Evolutionary conservation across 2,888 invertebrate species (phyloP).

Genomic region (Sarcophaga caerulescens): DNA sequence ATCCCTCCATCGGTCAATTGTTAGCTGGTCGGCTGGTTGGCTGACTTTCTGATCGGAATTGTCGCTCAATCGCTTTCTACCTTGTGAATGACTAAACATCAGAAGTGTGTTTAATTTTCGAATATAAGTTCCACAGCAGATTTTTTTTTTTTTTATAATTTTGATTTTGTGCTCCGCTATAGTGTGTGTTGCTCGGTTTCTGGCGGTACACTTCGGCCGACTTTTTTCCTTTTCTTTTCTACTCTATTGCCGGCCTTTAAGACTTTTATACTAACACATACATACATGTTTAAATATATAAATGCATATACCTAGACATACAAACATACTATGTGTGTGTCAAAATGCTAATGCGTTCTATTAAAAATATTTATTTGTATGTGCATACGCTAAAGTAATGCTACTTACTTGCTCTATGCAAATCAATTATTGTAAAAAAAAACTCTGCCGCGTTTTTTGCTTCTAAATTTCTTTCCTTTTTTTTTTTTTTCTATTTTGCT

Average conservation of each 20-base stretch:
- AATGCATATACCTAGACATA: neutral
- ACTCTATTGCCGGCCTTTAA: slow-evolving; percentile 48
- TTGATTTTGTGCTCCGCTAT: slow-evolving; percentile 39
- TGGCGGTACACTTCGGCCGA: slow-evolving; percentile 37
- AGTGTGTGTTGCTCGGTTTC: slow-evolving; percentile 44
- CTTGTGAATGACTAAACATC: slow-evolving; percentile 62
- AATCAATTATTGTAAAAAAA: slow-evolving; percentile 41
- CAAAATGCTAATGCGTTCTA: no score
- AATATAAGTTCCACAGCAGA: slow-evolving; percentile 55
- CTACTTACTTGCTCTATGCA: slow-evolving; percentile 35
- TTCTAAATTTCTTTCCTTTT: slow-evolving; percentile 1
- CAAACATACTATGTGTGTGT: no score
- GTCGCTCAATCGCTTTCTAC: slow-evolving; percentile 63
- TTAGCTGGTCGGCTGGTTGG: slow-evolving; percentile 39
- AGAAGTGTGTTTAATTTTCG: slow-evolving; percentile 49
- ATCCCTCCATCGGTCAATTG: slow-evolving; percentile 31
- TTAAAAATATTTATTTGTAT: neutral
- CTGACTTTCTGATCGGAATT: slow-evolving; percentile 37
- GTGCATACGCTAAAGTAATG: slow-evolving; percentile 51
- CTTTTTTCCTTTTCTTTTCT: neutral
- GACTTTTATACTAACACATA: neutral
- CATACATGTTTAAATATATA: neutral
- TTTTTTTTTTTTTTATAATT: slow-evolving; percentile 34
- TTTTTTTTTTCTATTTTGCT: slow-evolving; percentile 5
- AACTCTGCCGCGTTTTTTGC: neutral